Percentiles rank a stretch among this genome's conserved stretches.
These are phyloP conservation scores for Cecropterus lyciades DNA, from an alignment of 1,140 invertebrate species.

Conservation along the genomic window DNA sequence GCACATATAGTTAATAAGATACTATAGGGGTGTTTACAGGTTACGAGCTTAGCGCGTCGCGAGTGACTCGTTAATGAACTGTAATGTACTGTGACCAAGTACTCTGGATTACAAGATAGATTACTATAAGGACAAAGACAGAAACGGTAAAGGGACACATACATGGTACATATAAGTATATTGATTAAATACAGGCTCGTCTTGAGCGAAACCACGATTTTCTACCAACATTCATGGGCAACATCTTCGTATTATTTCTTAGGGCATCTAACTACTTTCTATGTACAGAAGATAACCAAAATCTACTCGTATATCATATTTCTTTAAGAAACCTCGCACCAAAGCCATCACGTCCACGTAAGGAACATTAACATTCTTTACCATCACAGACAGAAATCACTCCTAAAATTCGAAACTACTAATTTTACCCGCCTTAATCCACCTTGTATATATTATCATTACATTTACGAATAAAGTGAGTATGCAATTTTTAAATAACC, in stretches of 20 bases:
- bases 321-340: constrained; percentile 19
- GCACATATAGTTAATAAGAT: not conserved
- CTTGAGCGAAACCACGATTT: constrained; percentile 9
- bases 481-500: not conserved
- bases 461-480: not conserved
- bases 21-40: not conserved
- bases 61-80: constrained; percentile 4
- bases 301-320: constrained; percentile 10
- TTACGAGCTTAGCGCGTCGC: not conserved
- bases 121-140: not conserved
- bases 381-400: constrained; percentile 18
- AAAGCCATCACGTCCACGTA: not conserved
- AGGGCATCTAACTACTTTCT: constrained; percentile 10
- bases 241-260: constrained; percentile 9
- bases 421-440: not conserved
- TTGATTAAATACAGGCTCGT: not conserved
- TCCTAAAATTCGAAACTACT: not conserved
- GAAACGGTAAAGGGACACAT: constrained; percentile 6
- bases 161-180: not conserved
- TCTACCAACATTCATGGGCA: not conserved
- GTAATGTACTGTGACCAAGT: no score
- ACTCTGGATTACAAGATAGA: constrained; percentile 7
- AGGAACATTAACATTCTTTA: constrained; percentile 17
- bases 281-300: not conserved
- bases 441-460: not conserved